phyloP scores from a whole-genome alignment of 2,888 invertebrate genomes.

The Epirrita christyi region DNA sequence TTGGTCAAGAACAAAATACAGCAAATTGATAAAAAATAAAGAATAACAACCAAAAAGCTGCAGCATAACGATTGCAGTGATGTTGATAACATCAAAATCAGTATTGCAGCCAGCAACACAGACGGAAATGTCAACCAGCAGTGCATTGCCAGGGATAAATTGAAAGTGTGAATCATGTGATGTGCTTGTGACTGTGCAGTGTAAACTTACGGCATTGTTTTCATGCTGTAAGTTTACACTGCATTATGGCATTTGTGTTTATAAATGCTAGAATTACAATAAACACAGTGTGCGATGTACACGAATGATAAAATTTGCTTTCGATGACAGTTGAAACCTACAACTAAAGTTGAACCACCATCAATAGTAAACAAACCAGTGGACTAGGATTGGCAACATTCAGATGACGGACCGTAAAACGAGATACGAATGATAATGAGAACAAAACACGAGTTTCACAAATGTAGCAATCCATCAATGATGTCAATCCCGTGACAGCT shows the following conservation, averaged over 20 bases:
- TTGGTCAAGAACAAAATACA: too few relatives aligned
- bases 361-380: not conserved
- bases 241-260: too few relatives aligned
- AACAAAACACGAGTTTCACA: constrained; percentile 20
- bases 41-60: too few relatives aligned
- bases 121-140: constrained; percentile 51
- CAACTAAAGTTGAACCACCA: not conserved
- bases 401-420: not conserved
- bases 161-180: constrained; percentile 52
- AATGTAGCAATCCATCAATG: constrained; percentile 46
- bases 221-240: too few relatives aligned
- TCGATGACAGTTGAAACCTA: not conserved
- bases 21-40: too few relatives aligned
- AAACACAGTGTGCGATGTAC: not conserved
- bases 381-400: not conserved
- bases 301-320: not conserved
- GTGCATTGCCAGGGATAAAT: constrained; percentile 43
- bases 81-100: constrained; percentile 30
- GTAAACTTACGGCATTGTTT: constrained; percentile 15
- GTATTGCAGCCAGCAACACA: constrained; percentile 21
- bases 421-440: not conserved
- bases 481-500: constrained; percentile 51
- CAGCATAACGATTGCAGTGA: too few relatives aligned
- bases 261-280: not conserved
- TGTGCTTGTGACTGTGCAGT: not conserved